phyloP scores from a whole-genome alignment of 2,113 vertebrate species.

The Jaculus jaculus region DNA sequence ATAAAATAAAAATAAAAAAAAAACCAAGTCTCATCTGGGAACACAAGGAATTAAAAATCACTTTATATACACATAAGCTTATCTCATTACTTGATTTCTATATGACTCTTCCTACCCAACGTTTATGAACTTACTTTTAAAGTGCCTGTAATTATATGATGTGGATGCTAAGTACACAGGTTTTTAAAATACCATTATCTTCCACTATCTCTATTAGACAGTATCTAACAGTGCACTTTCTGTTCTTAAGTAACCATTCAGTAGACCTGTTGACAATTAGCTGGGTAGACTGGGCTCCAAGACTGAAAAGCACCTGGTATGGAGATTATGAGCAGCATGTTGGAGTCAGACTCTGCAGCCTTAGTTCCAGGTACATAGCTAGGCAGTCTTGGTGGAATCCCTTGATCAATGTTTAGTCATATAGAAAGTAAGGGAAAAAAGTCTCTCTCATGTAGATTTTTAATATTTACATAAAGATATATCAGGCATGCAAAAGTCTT shows the following conservation, averaged over 20 bases:
- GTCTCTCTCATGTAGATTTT: not conserved
- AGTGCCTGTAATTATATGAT: not conserved
- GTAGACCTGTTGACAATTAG: not conserved
- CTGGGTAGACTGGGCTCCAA: not conserved
- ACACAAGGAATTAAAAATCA: not conserved
- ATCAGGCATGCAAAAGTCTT: not conserved
- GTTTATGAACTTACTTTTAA: not conserved
- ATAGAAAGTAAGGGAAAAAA: not conserved
- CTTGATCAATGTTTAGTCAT: not conserved
- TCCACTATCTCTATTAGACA: not conserved
- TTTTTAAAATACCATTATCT: not conserved
- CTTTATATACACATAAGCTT: not conserved
- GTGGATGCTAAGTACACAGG: not conserved
- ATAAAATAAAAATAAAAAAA: too few species aligned
- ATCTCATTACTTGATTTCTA: not conserved
- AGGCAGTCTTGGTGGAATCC: not conserved
- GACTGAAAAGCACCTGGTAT: not conserved
- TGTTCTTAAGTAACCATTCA: not conserved
- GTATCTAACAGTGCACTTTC: not conserved
- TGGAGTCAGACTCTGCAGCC: fast-evolving
- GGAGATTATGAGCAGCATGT: not conserved
- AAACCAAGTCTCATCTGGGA: not conserved
- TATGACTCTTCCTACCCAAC: not conserved
- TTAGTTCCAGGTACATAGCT: not conserved
- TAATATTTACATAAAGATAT: not conserved